Evolutionary conservation across 2,888 invertebrate species (phyloP), one percentile per base, ranked within the genome.

Genomic region (Drepana falcataria): DNA sequence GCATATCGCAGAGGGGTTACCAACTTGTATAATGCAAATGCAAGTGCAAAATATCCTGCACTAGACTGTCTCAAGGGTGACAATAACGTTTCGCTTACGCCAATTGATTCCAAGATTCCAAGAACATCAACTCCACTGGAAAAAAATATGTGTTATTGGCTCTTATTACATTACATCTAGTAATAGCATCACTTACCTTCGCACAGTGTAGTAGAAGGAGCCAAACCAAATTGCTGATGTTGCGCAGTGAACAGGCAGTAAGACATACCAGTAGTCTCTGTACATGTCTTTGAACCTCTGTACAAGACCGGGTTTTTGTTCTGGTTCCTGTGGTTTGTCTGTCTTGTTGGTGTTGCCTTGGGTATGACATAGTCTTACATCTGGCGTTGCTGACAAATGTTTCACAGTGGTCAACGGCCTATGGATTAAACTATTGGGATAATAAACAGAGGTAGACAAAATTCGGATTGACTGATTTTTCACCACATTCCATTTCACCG

Each of bases 211-310:
- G 86, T 98, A 99, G 85, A 98, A 97, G 34, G 94, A 90, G 21
- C 95, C 96, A 81, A 96, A 94, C 99, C 99, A 99, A 55, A 95
- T 92, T 41, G 94, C 89, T 2, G 98, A 99, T 6, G 98, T 98
- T 33, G 94, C 93, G 52, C 96, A 76, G 86, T 99, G 99, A 2
- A 99, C 99, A 3, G 98, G 99, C 56, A 99, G 91, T 56, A 98
- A 88, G 54, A 99, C 96, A 86, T 99, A 98, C 97, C 99, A 99
- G 87, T 99, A 99, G 77, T 98, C 96, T 79, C 95, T 96, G 78
- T 97, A 97, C 95, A 98, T 96, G 74, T 95, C 92, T 82, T 97
- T 98, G 83, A 99, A 97, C 73, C 93, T 94, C 68, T 96, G 93
- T 74, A 97, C 94, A 2, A 98, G 77, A 1, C 94, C 92, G 66